Base-by-base conservation (phyloP, 2,888 invertebrate species). In the Lapara coniferarum region DNA sequence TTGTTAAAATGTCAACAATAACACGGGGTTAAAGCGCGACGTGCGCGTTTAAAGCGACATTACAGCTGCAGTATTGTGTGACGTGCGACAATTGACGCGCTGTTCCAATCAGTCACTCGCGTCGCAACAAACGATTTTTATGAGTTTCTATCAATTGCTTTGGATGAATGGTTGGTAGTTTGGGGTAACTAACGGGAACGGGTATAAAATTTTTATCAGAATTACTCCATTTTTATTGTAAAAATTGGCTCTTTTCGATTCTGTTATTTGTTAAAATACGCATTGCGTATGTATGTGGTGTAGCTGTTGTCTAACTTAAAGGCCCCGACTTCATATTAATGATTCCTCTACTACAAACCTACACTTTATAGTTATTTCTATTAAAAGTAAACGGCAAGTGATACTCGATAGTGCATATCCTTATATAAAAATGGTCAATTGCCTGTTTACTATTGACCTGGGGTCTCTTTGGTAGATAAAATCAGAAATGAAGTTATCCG, bases 1-100 rank as follows among this genome's bases (percentile, higher is more conserved):
- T 58, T 67, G 70, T 70, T 37, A 52, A 67, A 67, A 67, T 58
- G 53, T 67, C 66, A 70, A 67, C 59, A 75, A 78, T 75, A 75
- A 78, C 73, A 72, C 66, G 71, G 70, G 69, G 72, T 71, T 71
- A 71, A 73, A 74, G 71, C 74, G 74, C 59, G 44, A 59, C 66
- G 58, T 46, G 67, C 16, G 44, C 79, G 75, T 67, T 72, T 70
- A 70, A 52, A 72, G 77, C 73, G 75, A 78, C 73, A 74, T 79
- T 78, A 78, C 75, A 77, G 67, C 55, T 70, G 70, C 59, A 57
- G 10, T 56, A 58, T 58, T 58, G 57, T 68, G 66, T 44, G 30
- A 13, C 52, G 37, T 13, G 49, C 16, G 68, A 51, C 57, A 30
- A 37, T 58, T 30, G 30, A 63, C 63, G 63, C 49, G 63, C 16